phyloP scores from a whole-genome alignment of 2,888 invertebrate species.

The Adineta ricciae region DNA sequence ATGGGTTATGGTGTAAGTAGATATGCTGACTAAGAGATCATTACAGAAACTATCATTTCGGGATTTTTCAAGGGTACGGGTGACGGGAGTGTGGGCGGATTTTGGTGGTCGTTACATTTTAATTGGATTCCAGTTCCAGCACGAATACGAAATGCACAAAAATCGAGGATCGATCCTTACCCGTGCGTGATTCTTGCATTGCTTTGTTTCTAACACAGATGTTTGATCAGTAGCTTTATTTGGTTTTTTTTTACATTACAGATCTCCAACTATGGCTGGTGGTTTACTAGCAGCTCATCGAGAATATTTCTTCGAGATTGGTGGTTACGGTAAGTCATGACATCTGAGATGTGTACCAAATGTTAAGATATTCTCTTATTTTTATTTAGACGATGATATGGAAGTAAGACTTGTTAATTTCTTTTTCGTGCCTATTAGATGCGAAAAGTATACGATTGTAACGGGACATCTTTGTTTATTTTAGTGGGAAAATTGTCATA shows the following conservation, averaged over 20 bases:
- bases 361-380: constrained; percentile 60
- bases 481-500: too few relatives aligned
- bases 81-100: not conserved
- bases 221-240: not conserved
- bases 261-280: constrained; percentile 95
- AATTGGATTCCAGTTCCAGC: constrained; percentile 36
- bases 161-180: not conserved
- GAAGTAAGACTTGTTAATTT: not conserved
- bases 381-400: constrained; percentile 70
- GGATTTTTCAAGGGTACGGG: constrained; percentile 36
- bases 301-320: constrained; percentile 77
- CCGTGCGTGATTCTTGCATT: not conserved
- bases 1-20: constrained; percentile 57
- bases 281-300: constrained; percentile 85
- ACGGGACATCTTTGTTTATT: too few relatives aligned
- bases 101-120: constrained; percentile 44
- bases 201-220: too few relatives aligned
- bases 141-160: not conserved
- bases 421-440: too few relatives aligned
- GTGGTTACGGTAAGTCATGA: constrained; percentile 60
- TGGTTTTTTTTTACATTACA: constrained; percentile 36
- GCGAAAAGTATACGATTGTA: not conserved
- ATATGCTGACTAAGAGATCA: not conserved
- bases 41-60: constrained; percentile 35
- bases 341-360: constrained; percentile 41